Evolutionary conservation across 2,888 invertebrate species (phyloP), one percentile per base, ranked within the genome.

Genomic region (Micropterix aruncella): DNA sequence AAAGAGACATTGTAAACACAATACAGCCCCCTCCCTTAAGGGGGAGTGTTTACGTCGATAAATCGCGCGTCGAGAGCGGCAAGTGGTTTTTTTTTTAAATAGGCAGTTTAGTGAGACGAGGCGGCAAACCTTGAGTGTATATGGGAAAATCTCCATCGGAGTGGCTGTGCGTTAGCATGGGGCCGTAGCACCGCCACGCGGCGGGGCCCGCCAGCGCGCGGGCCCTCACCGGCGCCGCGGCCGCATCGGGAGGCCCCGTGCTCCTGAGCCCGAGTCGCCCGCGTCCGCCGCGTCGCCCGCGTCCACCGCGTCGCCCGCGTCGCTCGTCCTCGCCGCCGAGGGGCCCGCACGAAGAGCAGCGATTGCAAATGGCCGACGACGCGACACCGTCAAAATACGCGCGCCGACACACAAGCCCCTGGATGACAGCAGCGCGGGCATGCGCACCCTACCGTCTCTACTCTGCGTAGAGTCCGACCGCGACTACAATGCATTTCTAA

Each of bases 121-220:
- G n/a, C n/a, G n/a, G n/a, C n/a, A n/a, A 74, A 86, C 85, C 85
- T 83, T 78, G 77, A 55, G 79, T 73, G 66, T 84, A 84, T 65
- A 84, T 78, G 57, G 86, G 86, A 68, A 86, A 86, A 67, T 86
- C 86, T 59, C 86, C 83, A 62, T 86, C 86, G 63, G 86, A 86
- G 67, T 83, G 82, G 62, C 86, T 86, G 70, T 86, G 86, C 53
- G 84, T 86, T 61, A 86, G 74, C 80, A 86, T 85, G 61, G 79
- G 77, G 63, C 76, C 79, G 63, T 75, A 76, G 61, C 75, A 75
- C 63, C 75, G 75, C 60, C 76, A 74, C 60, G 62, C 63, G 59
- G 70, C 72, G 58, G 63, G 68, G 62, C 71, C 68, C 64, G 69
- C 71, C 70, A 71, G 66, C 61, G 60, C 57, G 56, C 59, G 53